Evolutionary conservation across 2,888 invertebrate species (phyloP).

Genomic region (Cryptocheilus praepositus): DNA sequence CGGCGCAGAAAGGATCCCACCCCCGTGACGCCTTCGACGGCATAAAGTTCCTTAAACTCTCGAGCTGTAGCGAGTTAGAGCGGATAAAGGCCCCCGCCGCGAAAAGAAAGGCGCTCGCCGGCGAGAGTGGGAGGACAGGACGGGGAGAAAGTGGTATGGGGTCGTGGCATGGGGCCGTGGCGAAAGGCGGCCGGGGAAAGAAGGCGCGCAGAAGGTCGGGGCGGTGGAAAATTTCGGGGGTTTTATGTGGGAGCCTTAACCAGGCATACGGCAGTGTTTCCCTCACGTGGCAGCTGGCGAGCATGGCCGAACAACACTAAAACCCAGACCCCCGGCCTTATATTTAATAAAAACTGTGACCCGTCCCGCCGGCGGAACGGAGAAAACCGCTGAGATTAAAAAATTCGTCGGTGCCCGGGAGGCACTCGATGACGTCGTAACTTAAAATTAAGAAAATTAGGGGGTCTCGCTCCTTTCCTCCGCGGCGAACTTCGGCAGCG

Average conservation of each 20-base stretch:
- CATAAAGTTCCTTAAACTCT: too few relatives aligned
- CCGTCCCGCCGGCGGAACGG: background rate
- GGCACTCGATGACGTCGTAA: slow-evolving; percentile 59
- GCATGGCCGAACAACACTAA: slow-evolving; percentile 54
- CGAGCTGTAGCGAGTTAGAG: too few relatives aligned
- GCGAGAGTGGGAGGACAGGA: too few relatives aligned
- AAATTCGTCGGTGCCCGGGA: slow-evolving; percentile 51
- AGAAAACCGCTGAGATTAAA: slow-evolving; percentile 54
- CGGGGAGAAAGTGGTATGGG: too few relatives aligned
- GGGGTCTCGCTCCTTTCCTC: slow-evolving; percentile 15
- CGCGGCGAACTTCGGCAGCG: background rate
- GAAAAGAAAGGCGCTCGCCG: too few relatives aligned
- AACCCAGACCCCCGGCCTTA: slow-evolving; percentile 46
- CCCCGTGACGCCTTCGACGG: too few relatives aligned
- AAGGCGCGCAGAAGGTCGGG: background rate
- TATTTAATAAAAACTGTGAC: slow-evolving; percentile 61
- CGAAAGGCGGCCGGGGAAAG: background rate
- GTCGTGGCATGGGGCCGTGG: background rate
- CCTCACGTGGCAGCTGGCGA: slow-evolving; percentile 58
- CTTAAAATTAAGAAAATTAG: slow-evolving; percentile 66
- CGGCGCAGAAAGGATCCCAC: too few relatives aligned
- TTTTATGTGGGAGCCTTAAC: slow-evolving; percentile 34
- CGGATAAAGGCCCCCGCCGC: too few relatives aligned
- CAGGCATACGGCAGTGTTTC: slow-evolving; percentile 52
- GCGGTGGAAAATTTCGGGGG: slow-evolving; percentile 30